Percentiles rank a stretch among this genome's conserved stretches.
These are phyloP conservation scores for Agrochola lychnidis DNA, from an alignment of 2,888 invertebrate genomes.

Conservation along the genomic window DNA sequence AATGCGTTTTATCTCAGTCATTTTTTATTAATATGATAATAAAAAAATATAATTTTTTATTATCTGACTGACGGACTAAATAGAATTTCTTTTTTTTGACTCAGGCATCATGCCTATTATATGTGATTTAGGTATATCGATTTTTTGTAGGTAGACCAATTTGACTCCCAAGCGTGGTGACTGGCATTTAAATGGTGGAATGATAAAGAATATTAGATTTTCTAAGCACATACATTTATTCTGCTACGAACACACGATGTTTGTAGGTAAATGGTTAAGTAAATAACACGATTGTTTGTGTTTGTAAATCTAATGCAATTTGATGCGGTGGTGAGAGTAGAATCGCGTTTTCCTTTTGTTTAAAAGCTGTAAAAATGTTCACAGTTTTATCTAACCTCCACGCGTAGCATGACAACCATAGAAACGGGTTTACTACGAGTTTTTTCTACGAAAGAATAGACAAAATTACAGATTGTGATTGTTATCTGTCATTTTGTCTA, in stretches of 20 bases:
- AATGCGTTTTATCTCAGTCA: too few relatives aligned
- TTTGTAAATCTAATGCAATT: conserved; percentile 45
- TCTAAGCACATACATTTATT: neutral
- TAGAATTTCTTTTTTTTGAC: too few relatives aligned
- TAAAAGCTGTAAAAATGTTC: neutral
- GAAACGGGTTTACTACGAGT: too few relatives aligned
- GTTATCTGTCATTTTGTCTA: too few relatives aligned
- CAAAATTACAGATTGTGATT: too few relatives aligned
- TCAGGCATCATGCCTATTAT: too few relatives aligned
- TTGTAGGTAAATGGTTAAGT: conserved; percentile 3
- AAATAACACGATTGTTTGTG: conserved; percentile 9
- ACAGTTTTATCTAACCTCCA: neutral
- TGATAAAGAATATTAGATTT: neutral
- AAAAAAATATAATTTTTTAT: too few relatives aligned
- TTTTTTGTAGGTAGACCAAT: neutral
- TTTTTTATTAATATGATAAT: too few relatives aligned
- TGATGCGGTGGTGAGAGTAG: conserved; percentile 1
- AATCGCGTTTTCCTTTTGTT: neutral
- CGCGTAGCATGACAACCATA: too few relatives aligned
- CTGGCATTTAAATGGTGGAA: neutral
- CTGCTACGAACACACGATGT: neutral
- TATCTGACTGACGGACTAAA: too few relatives aligned
- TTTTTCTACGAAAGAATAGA: too few relatives aligned
- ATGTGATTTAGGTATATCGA: neutral
- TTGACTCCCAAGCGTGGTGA: neutral